These are phyloP conservation scores for Zingel zingel DNA, from an alignment of 2,113 vertebrate species.

Conservation along the genomic window DNA sequence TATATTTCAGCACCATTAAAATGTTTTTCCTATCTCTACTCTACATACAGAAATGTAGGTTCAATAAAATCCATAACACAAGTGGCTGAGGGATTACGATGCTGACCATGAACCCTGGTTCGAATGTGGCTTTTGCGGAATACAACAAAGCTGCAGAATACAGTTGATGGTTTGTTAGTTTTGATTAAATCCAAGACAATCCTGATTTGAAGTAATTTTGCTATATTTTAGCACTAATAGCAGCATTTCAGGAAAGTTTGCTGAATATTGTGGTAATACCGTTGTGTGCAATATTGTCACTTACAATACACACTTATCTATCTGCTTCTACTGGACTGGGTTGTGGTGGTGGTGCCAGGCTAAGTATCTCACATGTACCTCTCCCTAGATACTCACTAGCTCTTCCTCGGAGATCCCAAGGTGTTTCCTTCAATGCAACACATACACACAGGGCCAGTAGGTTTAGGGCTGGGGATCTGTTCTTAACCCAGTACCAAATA, in stretches of 20 bases:
- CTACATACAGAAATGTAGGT: background rate
- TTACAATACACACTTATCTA: background rate
- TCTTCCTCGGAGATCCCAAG: no score
- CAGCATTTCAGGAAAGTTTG: background rate
- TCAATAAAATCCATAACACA: no score
- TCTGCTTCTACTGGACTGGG: no score
- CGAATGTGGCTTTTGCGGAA: background rate
- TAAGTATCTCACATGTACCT: background rate
- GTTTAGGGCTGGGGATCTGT: no score
- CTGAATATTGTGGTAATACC: background rate
- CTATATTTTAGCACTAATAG: background rate
- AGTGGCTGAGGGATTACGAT: background rate
- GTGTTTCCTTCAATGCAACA: background rate
- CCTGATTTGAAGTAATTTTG: background rate
- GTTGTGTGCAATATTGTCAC: background rate
- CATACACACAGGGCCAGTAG: background rate
- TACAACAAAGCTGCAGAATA: background rate
- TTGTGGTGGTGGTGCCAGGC: background rate
- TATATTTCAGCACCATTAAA: no score
- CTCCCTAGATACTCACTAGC: background rate
- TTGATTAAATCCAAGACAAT: background rate
- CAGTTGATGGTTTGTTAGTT: background rate
- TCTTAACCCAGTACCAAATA: no score
- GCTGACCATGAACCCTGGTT: no score
- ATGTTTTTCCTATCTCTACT: background rate